These are phyloP conservation scores for Nomada ruficornis DNA, from an alignment of 2,888 invertebrate genomes.

Conservation along the genomic window DNA sequence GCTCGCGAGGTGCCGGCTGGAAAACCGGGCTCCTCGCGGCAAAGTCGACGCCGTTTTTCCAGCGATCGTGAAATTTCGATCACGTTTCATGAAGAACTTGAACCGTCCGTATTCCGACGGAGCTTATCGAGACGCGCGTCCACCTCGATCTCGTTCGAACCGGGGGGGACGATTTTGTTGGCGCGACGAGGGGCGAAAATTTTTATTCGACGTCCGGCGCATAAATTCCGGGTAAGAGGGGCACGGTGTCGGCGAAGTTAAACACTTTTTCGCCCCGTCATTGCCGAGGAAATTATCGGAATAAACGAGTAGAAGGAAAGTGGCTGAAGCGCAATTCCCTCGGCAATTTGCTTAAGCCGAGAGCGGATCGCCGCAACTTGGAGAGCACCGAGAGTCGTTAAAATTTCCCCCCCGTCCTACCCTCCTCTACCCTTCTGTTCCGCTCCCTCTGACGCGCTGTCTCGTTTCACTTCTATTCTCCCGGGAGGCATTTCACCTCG, in stretches of 20 bases:
- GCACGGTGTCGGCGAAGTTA: constrained; percentile 34
- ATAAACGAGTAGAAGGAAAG: constrained; percentile 67
- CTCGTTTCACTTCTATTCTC: constrained; percentile 24
- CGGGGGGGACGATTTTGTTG: not conserved
- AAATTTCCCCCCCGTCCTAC: constrained; percentile 55
- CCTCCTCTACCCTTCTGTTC: not conserved
- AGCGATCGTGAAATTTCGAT: constrained; percentile 58
- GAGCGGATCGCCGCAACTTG: constrained; percentile 67
- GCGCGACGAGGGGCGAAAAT: not conserved
- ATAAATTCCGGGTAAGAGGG: constrained; percentile 36
- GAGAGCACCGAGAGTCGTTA: constrained; percentile 70
- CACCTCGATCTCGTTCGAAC: not conserved
- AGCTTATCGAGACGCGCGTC: not conserved
- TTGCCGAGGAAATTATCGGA: constrained; percentile 67
- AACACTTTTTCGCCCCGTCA: constrained; percentile 44
- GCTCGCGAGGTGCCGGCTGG: constrained; percentile 23
- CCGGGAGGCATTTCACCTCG: constrained; percentile 55
- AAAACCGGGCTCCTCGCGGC: constrained; percentile 51
- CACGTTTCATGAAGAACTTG: constrained; percentile 34
- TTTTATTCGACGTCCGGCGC: constrained; percentile 9
- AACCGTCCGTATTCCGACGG: not conserved
- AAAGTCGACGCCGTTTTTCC: constrained; percentile 64
- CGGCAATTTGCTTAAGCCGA: constrained; percentile 73
- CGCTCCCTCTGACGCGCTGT: not conserved
- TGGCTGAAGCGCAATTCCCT: constrained; percentile 68